Conservation (phyloP, 2,797 vertebrate species). For the Hoplostethus mediterraneus region DNA sequence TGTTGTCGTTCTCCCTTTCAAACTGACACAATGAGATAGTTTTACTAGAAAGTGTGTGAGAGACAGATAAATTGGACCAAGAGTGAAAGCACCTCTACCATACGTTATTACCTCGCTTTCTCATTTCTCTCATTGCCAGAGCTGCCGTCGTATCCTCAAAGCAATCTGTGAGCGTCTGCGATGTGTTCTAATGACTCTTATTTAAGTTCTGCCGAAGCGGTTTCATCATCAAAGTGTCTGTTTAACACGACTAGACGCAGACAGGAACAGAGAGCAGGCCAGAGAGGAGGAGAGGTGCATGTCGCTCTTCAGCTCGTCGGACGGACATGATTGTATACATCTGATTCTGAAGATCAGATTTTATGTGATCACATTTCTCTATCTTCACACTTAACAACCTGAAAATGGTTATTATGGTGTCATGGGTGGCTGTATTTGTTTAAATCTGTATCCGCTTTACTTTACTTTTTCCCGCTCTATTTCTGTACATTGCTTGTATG, state of each 20-base stretch:
- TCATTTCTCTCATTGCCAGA: constrained; percentile 28
- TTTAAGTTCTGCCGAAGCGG: constrained; percentile 39
- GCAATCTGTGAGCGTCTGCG: constrained; percentile 36
- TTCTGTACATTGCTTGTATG: not conserved
- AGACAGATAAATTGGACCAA: constrained; percentile 38
- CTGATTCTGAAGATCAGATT: no score
- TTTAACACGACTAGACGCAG: constrained; percentile 31
- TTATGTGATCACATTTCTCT: not conserved
- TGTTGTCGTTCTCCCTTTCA: constrained; percentile 15
- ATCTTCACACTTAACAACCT: not conserved
- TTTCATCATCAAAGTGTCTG: constrained; percentile 43
- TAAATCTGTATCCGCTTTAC: no score
- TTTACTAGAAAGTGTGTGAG: constrained; percentile 32
- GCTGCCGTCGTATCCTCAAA: constrained; percentile 62
- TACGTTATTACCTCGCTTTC: constrained; percentile 39
- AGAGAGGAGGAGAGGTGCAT: not conserved
- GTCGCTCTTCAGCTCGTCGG: constrained; percentile 13
- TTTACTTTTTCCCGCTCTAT: not conserved
- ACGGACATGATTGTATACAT: not conserved
- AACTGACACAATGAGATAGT: constrained; percentile 43
- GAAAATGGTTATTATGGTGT: no score
- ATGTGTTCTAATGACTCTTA: constrained; percentile 54
- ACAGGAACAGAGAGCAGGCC: constrained; percentile 32
- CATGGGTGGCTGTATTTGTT: no score
- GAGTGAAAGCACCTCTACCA: constrained; percentile 40